Conservation (phyloP, 2,797 vertebrate genomes). For the Premnoplex brunnescens region DNA sequence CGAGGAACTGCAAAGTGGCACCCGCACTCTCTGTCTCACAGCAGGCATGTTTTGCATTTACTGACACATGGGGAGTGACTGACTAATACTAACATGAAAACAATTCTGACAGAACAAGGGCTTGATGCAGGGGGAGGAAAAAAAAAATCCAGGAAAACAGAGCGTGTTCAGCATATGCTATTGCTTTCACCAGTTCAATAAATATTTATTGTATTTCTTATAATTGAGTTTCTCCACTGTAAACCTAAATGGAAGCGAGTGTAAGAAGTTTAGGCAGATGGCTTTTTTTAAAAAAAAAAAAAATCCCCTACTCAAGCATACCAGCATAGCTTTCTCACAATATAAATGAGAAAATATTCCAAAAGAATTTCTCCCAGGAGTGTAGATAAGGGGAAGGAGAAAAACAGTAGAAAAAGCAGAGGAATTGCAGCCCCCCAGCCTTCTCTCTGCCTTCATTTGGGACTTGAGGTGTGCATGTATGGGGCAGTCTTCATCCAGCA, state of each 20-base stretch:
- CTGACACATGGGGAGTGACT: slow-evolving; percentile 70
- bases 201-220: slow-evolving; percentile 64
- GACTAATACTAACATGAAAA: slow-evolving; percentile 71
- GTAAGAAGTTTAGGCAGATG: slow-evolving; percentile 40
- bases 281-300: not conserved
- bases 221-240: slow-evolving; percentile 19
- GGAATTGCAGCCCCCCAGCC: not conserved
- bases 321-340: not conserved
- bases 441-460: not conserved
- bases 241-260: slow-evolving; percentile 1
- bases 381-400: not conserved
- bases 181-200: slow-evolving; percentile 48
- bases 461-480: not conserved
- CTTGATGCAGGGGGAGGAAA: slow-evolving; percentile 6
- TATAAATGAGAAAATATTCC: slow-evolving; percentile 5
- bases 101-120: slow-evolving; percentile 69
- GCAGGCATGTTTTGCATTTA: slow-evolving; percentile 64
- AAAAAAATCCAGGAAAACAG: slow-evolving; percentile 17
- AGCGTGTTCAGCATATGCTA: slow-evolving; percentile 63
- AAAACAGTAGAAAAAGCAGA: not conserved
- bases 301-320: not conserved
- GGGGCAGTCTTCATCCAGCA: not conserved
- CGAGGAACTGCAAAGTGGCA: slow-evolving; percentile 56
- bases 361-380: not conserved
- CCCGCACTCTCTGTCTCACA: slow-evolving; percentile 53